Percentiles rank a stretch among this genome's conserved stretches.
Conservation (phyloP, 1,140 invertebrate genomes). For the Nasonia vitripennis region DNA sequence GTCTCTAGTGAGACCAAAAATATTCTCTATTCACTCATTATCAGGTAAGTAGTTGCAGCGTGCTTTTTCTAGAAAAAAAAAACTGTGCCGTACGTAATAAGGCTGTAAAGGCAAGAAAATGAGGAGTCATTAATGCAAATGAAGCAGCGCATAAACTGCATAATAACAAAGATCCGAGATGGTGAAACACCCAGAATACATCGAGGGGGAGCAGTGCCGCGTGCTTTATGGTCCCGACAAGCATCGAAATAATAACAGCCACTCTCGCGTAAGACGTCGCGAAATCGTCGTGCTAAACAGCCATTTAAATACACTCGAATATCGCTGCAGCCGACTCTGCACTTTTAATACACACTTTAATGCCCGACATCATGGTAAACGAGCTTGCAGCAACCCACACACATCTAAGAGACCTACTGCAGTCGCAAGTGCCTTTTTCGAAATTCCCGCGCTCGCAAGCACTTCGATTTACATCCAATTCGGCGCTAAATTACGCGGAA, state of each 20-base stretch:
- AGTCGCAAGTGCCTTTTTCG: not conserved
- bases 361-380: not conserved
- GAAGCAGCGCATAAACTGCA: conserved; percentile 16
- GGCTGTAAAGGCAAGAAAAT: not conserved
- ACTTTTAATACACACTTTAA: conserved; percentile 3
- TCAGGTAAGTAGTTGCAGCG: no score
- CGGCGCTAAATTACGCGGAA: not conserved
- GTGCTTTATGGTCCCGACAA: conserved; percentile 29
- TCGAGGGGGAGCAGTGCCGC: not conserved
- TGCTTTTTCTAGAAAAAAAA: not conserved
- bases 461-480: conserved; percentile 24
- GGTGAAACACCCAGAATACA: not conserved
- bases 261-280: not conserved
- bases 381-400: not conserved
- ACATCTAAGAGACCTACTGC: not conserved
- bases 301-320: conserved; percentile 34
- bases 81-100: not conserved
- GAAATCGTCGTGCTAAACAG: conserved; percentile 34
- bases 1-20: no score
- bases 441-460: not conserved
- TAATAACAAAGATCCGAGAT: conserved; percentile 32
- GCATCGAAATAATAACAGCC: conserved; percentile 35
- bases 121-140: conserved; percentile 39
- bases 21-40: no score
- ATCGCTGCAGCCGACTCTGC: not conserved